Evolutionary conservation across 2,888 invertebrate species (phyloP).

Genomic region (Luperina testacea): DNA sequence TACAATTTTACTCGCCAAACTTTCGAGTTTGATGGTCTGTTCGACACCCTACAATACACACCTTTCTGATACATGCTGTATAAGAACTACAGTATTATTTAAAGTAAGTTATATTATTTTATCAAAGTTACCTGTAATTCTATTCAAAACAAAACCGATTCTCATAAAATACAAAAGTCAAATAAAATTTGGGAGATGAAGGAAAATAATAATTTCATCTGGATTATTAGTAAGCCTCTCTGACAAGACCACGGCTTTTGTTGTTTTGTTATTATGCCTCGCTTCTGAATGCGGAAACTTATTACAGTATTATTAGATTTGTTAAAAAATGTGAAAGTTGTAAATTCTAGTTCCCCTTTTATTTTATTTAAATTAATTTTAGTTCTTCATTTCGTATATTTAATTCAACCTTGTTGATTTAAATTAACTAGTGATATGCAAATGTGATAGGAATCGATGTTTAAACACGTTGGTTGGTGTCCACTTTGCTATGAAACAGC

Average conservation of each 20-base stretch:
- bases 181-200: conserved; percentile 21
- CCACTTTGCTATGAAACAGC: background rate
- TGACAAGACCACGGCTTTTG: conserved; percentile 25
- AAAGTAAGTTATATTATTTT: background rate
- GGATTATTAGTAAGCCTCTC: conserved; percentile 28
- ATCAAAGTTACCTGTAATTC: background rate
- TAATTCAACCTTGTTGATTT: no score
- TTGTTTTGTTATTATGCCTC: conserved; percentile 19
- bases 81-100: background rate
- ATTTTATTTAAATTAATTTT: background rate
- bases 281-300: background rate
- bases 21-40: background rate
- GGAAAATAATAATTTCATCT: conserved; percentile 33
- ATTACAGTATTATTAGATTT: background rate
- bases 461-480: background rate
- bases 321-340: background rate
- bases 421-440: background rate
- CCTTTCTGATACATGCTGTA: background rate
- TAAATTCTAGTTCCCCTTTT: background rate
- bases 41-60: background rate
- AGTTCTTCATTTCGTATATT: no score
- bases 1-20: no score
- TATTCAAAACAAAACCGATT: conserved; percentile 11
- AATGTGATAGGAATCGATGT: background rate
- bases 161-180: conserved; percentile 17